A percentile compares a stretch with the other conserved stretches of the same genome.
Conservation (phyloP, 2,113 vertebrate species). For the Todiramphus chloris region DNA sequence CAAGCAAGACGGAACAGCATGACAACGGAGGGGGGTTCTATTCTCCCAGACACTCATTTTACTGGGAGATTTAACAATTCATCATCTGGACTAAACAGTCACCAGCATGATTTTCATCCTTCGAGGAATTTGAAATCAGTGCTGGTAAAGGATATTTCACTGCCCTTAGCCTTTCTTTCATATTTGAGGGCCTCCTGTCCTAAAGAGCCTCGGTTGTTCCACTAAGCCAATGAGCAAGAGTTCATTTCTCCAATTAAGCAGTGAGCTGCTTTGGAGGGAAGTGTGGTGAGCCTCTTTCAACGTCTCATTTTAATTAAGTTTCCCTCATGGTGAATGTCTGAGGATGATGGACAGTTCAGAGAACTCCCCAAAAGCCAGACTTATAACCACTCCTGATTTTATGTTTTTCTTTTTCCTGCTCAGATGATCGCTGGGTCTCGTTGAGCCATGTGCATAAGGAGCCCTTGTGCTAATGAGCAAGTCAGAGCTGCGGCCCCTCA, state of each 20-base stretch:
- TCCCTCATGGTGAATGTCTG: background rate
- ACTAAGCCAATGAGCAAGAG: background rate
- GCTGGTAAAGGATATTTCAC: background rate
- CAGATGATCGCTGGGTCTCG: background rate
- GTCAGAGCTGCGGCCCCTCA: background rate
- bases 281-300: background rate
- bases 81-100: background rate
- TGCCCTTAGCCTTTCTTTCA: background rate
- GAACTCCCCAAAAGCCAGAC: background rate
- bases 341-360: conserved; percentile 12
- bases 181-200: background rate
- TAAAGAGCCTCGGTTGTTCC: background rate
- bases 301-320: background rate
- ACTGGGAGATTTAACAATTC: background rate
- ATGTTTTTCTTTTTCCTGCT: background rate
- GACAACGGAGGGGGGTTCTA: background rate
- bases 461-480: background rate
- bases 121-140: background rate
- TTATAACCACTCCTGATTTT: background rate
- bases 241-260: background rate
- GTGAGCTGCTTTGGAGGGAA: background rate
- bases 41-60: background rate
- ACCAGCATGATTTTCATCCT: background rate
- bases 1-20: background rate
- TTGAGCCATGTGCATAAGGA: accelerated